Evolutionary conservation across 2,113 vertebrate genomes (phyloP).

Genomic region (Callopanchax toddi): DNA sequence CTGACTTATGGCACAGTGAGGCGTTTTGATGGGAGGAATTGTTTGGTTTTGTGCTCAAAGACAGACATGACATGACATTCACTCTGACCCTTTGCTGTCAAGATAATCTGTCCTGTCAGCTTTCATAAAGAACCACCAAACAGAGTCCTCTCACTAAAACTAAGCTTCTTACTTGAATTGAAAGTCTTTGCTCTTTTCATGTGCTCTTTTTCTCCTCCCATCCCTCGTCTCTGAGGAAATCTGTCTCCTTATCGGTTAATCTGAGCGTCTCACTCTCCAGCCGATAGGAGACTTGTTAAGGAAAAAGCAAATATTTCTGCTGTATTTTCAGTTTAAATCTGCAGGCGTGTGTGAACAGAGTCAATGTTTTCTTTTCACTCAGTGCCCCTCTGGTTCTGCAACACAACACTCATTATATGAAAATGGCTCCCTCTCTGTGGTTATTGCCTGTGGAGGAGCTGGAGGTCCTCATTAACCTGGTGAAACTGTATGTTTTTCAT

Average conservation of each 20-base stretch:
- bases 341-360: constrained; percentile 22
- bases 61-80: constrained; percentile 62
- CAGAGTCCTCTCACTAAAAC: constrained; percentile 51
- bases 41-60: constrained; percentile 50
- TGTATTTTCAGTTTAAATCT: constrained; percentile 30
- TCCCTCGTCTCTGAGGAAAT: constrained; percentile 18
- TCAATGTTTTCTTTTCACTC: constrained; percentile 33
- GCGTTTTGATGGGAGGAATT: constrained; percentile 48
- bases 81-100: constrained; percentile 60
- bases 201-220: constrained; percentile 30
- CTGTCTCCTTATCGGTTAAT: constrained; percentile 51
- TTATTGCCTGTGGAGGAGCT: constrained; percentile 29
- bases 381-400: constrained; percentile 24
- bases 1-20: constrained; percentile 28
- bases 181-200: constrained; percentile 57
- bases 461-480: constrained; percentile 55
- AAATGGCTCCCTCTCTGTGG: constrained; percentile 36
- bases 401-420: constrained; percentile 39
- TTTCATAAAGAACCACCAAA: constrained; percentile 63
- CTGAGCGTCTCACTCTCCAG: constrained; percentile 32
- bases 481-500: constrained; percentile 17
- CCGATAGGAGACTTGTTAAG: constrained; percentile 23
- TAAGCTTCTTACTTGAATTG: constrained; percentile 72
- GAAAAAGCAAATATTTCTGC: constrained; percentile 8
- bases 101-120: constrained; percentile 71